Evolutionary conservation across 35 echinoderm and acorn worm genomes (phyloP), one percentile per base, ranked within the genome.

Genomic region (Apostichopus japonicus): DNA sequence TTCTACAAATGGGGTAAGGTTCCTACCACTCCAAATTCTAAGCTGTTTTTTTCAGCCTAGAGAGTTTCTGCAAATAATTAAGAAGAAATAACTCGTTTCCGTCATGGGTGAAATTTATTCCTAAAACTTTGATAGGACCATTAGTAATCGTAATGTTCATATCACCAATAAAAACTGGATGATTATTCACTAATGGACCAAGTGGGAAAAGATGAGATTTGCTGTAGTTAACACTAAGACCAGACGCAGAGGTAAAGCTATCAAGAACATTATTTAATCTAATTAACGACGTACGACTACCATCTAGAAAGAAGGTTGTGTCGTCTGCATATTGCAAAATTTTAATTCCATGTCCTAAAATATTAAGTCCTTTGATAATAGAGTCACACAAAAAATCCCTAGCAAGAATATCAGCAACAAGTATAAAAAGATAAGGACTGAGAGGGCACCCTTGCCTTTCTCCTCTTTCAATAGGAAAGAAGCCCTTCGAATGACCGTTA

Each of bases 391-490:
- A 92, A 24, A 95, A 86, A 1, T 21, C 1, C 10, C 53, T 77
- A 23, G 27, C 79, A 10, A 95, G 70, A 53, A 92, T 86, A 79
- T 95, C 94, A 77, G 27, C 90, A 79, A 58, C 63, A 86, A 95
- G 22, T 24, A 88, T 93, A 77, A 93, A 93, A 13, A 93, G 16
- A 88, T 93, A 93, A 15, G 92, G 92, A 53, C 80, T 87, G 22
- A 95, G 53, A 10, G 94, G 94, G 71, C 72, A 86, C 4, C 94
- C 94, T 86, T 95, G 90, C 11, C 94, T 57, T 10, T 91, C 79
- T 25, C 93, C 93, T 55, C 88, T 86, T 78, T n/a, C 13, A 19
- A 86, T 62, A 10, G 77, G 72, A 61, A 94, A 94, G 53, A 23
- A 94, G 62, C 23, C 19, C 27, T 88, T 90, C 16, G 80, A 78